Base-by-base conservation (phyloP, 2,888 invertebrate species). In the Macropis europaea region DNA sequence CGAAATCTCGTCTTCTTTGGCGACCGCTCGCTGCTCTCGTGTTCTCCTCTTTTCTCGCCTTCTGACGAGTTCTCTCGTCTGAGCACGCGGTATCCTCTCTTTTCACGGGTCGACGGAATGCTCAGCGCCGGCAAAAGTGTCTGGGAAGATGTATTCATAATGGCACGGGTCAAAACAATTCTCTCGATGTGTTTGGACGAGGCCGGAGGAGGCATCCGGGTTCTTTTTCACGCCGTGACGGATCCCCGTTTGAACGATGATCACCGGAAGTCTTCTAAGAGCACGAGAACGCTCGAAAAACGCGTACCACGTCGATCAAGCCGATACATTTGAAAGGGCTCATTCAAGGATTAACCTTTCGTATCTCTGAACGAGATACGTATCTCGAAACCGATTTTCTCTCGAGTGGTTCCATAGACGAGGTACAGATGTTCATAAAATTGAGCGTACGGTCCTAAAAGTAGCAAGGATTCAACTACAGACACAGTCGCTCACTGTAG, bases 161-260 rank as follows among this genome's bases (percentile, higher is more conserved):
- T 69, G 78, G 67, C 66, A 61, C 69, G 60, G 70, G 69, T 75
- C 69, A 69, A 72, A 67, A 74, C 60, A 72, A 78, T 75, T 69
- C 69, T 50, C 5, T 26, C 15, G 42, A 50, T 28, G 56, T 26
- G 59, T 42, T 47, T 43, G 32, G 11, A 62, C n/a, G 15, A 1
- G n/a, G n/a, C n/a, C 2, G 34, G 43, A 28, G 32, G 42, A 3
- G 13, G 17, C 22, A 30, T 4, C 53, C 32, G 15, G 17, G 19
- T 11, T 42, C n/a, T 28, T 24, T 19, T 15, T 11, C 15, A 22
- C 34, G 13, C 9, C 22, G 3, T 22, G 30, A 32, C 30, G 42
- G 24, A 24, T 52, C n/a, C n/a, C n/a, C 36, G 13, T 38, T 38
- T 15, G 4, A 19, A 6, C n/a, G 62, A 54, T 62, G 43, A 54